A percentile compares a stretch with the other conserved stretches of the same genome.
phyloP scores from a whole-genome alignment of 2,888 invertebrate species.

The Trachelus troglodyta region DNA sequence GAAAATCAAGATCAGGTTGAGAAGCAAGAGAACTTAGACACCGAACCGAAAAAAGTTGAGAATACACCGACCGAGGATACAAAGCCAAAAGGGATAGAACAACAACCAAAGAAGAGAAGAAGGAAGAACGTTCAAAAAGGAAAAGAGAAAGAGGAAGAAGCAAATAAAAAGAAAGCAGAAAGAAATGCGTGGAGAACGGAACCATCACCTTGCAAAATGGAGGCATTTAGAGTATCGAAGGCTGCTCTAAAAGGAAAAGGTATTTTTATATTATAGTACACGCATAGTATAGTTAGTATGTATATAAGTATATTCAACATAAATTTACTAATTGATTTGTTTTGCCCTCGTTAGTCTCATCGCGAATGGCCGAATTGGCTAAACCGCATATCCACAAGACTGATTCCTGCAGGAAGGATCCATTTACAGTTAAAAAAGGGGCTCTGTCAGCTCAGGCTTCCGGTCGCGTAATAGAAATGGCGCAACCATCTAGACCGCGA shows the following conservation, averaged over 20 bases:
- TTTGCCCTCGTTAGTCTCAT: slow-evolving; percentile 32
- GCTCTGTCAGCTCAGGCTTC: slow-evolving; percentile 38
- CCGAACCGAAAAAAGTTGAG: slow-evolving; percentile 3
- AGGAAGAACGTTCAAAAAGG: background rate
- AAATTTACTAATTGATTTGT: background rate
- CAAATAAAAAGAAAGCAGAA: slow-evolving; percentile 24
- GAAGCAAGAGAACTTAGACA: slow-evolving; percentile 1
- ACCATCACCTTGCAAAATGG: slow-evolving; percentile 34
- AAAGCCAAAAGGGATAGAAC: background rate
- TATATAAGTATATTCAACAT: background rate
- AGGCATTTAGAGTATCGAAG: slow-evolving; percentile 33
- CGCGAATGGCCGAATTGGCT: slow-evolving; percentile 32
- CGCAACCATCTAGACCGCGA: slow-evolving; percentile 39
- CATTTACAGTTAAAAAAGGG: slow-evolving; percentile 39
- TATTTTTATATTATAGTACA: slow-evolving; percentile 18
- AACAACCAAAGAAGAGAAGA: background rate
- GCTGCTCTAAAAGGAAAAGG: slow-evolving; percentile 39
- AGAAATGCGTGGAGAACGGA: slow-evolving; percentile 45
- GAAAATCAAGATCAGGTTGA: background rate
- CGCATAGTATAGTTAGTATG: background rate
- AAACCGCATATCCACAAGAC: slow-evolving; percentile 21
- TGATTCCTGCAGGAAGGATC: slow-evolving; percentile 22
- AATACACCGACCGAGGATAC: background rate
- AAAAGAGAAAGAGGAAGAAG: slow-evolving; percentile 5
- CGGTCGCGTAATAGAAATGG: slow-evolving; percentile 29